A percentile compares a stretch with the other conserved stretches of the same genome.
Evolutionary conservation across 2,113 vertebrate genomes (phyloP).

Genomic region (Edolisoma coerulescens): DNA sequence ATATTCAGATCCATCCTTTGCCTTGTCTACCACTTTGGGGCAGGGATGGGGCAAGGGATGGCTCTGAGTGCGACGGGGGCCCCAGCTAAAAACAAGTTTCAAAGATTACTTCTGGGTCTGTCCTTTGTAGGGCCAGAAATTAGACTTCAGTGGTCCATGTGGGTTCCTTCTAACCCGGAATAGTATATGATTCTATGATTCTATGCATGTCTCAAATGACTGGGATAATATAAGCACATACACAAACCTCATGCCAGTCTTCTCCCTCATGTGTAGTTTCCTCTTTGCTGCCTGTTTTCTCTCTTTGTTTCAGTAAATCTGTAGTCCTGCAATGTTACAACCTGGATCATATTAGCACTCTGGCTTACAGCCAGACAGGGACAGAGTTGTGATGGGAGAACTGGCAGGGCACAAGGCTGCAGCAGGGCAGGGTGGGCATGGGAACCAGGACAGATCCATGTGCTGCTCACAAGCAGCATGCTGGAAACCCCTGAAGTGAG

Average conservation of each 20-base stretch:
- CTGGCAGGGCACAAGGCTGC: not conserved
- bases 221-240: not conserved
- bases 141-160: not conserved
- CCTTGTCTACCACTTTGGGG: not conserved
- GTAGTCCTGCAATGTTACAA: not conserved
- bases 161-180: not conserved
- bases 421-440: not conserved
- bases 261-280: not conserved
- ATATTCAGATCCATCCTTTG: not conserved
- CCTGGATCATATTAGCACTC: not conserved
- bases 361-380: not conserved
- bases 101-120: not conserved
- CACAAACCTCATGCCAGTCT: not conserved
- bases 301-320: not conserved
- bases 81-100: not conserved
- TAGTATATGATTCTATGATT: not conserved
- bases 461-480: not conserved
- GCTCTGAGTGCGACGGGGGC: accelerated
- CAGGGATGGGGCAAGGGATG: not conserved
- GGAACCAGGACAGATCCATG: not conserved
- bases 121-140: not conserved
- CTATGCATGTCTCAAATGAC: not conserved
- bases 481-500: not conserved
- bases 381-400: not conserved
- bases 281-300: not conserved